These are phyloP conservation scores for Ceratitis capitata DNA, from an alignment of 1,140 invertebrate genomes.

Conservation along the genomic window DNA sequence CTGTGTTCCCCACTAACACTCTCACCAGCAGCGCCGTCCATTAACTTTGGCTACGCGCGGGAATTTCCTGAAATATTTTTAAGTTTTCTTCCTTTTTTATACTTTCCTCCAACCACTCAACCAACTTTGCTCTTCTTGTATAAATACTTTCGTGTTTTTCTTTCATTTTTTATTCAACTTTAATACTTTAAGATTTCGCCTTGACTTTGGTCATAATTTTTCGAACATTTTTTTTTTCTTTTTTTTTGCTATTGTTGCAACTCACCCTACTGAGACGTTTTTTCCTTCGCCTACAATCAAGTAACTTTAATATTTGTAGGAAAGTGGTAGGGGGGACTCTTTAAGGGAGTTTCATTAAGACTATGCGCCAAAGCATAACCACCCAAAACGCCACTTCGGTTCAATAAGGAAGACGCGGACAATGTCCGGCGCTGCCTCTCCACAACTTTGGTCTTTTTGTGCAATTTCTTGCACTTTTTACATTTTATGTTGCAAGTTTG, in stretches of 20 bases:
- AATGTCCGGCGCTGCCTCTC: background rate
- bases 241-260: background rate
- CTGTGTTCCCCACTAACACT: background rate
- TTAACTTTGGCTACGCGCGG: background rate
- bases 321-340: background rate
- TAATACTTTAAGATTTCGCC: conserved; percentile 35
- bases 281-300: background rate
- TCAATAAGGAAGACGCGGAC: background rate
- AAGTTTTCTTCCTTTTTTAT: background rate
- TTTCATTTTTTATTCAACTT: background rate
- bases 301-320: background rate
- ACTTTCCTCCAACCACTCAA: background rate
- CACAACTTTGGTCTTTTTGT: too few relatives aligned
- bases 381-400: background rate
- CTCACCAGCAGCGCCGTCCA: background rate
- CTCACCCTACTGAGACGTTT: background rate
- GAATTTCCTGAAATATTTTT: conserved; percentile 28
- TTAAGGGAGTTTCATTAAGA: background rate
- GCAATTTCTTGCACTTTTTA: background rate
- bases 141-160: conserved; percentile 14
- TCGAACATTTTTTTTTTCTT: background rate
- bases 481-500: background rate
- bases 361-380: background rate
- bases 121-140: background rate
- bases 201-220: conserved; percentile 35